Evolutionary conservation across 2,113 vertebrate genomes (phyloP).

Genomic region (Proteles cristata): DNA sequence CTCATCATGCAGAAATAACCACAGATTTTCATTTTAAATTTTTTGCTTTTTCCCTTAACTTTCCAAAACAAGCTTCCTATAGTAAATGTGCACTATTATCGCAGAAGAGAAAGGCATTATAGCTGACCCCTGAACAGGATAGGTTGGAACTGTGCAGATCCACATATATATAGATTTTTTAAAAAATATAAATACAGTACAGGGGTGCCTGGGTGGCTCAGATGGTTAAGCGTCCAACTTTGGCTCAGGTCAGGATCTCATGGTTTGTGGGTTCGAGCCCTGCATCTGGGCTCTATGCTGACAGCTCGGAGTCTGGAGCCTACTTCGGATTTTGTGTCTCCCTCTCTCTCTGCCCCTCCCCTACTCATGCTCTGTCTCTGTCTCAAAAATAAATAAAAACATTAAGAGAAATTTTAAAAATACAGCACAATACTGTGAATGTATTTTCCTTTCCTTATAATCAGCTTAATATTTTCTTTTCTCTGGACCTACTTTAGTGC

Average conservation of each 20-base stretch:
- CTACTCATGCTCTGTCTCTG: no score
- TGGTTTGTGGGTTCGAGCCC: no score
- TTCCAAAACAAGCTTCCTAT: background rate
- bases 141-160: background rate
- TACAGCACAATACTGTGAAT: background rate
- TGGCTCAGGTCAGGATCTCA: no score
- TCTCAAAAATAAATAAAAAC: no score
- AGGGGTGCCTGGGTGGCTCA: no score
- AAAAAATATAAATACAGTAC: background rate
- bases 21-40: background rate
- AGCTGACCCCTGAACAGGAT: background rate
- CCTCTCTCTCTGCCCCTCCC: no score
- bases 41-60: background rate
- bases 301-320: no score
- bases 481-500: background rate
- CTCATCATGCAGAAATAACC: background rate
- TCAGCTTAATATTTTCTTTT: background rate
- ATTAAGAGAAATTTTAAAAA: no score
- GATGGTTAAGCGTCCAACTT: no score
- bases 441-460: background rate
- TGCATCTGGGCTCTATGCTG: no score
- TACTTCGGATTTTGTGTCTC: no score
- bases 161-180: background rate
- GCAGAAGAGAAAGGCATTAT: background rate
- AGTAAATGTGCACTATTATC: background rate